Evolutionary conservation across 2,113 vertebrate genomes (phyloP).

Genomic region (Centropus unirufus): DNA sequence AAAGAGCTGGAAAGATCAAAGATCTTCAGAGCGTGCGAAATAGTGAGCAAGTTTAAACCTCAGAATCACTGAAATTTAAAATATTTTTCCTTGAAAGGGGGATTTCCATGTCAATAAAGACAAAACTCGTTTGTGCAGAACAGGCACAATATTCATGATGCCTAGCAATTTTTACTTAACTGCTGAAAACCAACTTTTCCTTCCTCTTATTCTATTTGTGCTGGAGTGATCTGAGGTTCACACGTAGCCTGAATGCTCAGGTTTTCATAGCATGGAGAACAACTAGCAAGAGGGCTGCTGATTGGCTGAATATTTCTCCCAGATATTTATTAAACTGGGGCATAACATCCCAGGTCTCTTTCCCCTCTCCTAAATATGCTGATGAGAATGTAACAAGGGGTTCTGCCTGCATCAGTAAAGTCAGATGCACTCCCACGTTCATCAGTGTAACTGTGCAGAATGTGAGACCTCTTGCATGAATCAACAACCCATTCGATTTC

Average conservation of each 20-base stretch:
- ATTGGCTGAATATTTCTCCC: background rate
- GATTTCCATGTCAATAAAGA: background rate
- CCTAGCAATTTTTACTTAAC: background rate
- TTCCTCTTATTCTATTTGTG: background rate
- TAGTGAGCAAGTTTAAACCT: background rate
- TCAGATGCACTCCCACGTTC: background rate
- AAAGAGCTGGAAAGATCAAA: background rate
- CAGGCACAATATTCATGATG: background rate
- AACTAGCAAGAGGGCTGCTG: background rate
- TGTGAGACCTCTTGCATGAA: background rate
- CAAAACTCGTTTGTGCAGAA: background rate
- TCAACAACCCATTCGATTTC: background rate
- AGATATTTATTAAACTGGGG: background rate
- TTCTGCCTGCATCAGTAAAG: background rate
- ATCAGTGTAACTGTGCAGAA: background rate
- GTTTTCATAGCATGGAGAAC: background rate
- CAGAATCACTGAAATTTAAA: background rate
- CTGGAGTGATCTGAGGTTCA: background rate
- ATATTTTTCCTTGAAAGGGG: background rate
- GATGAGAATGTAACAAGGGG: background rate
- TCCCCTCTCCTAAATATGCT: rapidly evolving
- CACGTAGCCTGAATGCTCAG: background rate
- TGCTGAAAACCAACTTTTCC: background rate
- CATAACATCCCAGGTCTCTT: no score
- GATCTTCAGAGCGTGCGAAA: background rate